Conservation (phyloP, 2,113 vertebrate genomes). For the Choloepus hoffmanni region DNA sequence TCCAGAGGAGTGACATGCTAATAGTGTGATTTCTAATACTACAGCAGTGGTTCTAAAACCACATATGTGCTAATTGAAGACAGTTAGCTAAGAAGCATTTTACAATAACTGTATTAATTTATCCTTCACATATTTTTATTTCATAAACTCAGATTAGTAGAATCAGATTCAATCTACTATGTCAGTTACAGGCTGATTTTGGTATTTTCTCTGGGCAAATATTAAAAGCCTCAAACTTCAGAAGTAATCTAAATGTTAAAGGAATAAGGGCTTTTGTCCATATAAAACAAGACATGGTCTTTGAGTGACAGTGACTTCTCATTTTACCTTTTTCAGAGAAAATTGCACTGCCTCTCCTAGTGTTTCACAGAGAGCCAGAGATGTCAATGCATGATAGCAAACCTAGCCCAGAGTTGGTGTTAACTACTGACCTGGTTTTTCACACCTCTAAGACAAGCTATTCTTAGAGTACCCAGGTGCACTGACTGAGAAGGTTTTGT, state of each 20-base stretch:
- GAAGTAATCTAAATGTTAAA: neutral
- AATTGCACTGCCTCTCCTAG: neutral
- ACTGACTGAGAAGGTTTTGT: neutral
- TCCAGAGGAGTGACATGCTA: neutral
- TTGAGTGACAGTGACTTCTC: neutral
- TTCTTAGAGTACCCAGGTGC: constrained; percentile 60
- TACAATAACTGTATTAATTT: neutral
- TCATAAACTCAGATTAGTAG: neutral
- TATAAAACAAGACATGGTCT: neutral
- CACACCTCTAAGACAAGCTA: constrained; percentile 55
- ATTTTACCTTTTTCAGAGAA: constrained; percentile 47
- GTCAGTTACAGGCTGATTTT: neutral
- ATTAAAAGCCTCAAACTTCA: neutral
- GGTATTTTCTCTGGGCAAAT: neutral
- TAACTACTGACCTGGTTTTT: constrained; percentile 20
- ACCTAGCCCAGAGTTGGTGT: neutral
- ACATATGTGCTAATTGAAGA: neutral
- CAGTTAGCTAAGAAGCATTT: neutral
- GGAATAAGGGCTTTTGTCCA: neutral
- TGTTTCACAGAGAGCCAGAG: neutral
- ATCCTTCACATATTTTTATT: neutral
- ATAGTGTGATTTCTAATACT: neutral
- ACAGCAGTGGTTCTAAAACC: neutral
- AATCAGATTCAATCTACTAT: neutral
- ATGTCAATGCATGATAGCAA: neutral